A percentile compares a stretch with the other conserved stretches of the same genome.
These are phyloP conservation scores for Toxostoma redivivum DNA, from an alignment of 2,113 vertebrate genomes.

Conservation along the genomic window DNA sequence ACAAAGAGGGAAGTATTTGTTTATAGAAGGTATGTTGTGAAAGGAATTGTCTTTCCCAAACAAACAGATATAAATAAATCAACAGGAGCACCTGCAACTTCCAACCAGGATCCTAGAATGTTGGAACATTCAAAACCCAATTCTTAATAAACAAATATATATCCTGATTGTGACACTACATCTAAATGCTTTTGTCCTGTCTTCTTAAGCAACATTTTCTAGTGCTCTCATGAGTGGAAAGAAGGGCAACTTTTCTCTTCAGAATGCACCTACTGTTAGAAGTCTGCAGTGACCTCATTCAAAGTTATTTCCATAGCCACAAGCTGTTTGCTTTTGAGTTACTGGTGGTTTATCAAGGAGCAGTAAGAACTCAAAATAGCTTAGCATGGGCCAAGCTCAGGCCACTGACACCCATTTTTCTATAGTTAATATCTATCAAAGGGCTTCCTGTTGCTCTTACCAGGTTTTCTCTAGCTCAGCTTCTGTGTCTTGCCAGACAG, in stretches of 20 bases:
- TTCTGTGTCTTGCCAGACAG: not conserved
- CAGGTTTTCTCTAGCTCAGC: not conserved
- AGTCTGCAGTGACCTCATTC: conserved; percentile 24
- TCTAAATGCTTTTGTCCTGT: not conserved
- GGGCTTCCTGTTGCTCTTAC: not conserved
- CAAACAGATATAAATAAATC: not conserved
- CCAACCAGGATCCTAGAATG: not conserved
- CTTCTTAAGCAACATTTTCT: not conserved
- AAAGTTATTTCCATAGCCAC: conserved; percentile 31
- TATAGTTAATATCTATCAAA: not conserved
- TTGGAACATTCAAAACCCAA: not conserved
- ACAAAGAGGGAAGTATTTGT: not conserved
- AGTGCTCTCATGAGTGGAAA: not conserved
- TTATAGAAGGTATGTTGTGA: not conserved
- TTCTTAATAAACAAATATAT: not conserved
- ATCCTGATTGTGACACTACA: not conserved
- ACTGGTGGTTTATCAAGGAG: conserved; percentile 18
- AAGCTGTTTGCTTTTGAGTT: conserved; percentile 58
- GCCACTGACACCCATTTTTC: not conserved
- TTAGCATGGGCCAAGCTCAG: not conserved
- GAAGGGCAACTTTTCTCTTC: not conserved
- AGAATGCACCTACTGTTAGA: conserved; percentile 42
- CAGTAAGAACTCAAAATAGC: conserved; percentile 14
- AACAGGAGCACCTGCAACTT: not conserved
- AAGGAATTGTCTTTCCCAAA: not conserved